Conservation (phyloP, 2,888 invertebrate species). For the Mechanitis messenoides region DNA sequence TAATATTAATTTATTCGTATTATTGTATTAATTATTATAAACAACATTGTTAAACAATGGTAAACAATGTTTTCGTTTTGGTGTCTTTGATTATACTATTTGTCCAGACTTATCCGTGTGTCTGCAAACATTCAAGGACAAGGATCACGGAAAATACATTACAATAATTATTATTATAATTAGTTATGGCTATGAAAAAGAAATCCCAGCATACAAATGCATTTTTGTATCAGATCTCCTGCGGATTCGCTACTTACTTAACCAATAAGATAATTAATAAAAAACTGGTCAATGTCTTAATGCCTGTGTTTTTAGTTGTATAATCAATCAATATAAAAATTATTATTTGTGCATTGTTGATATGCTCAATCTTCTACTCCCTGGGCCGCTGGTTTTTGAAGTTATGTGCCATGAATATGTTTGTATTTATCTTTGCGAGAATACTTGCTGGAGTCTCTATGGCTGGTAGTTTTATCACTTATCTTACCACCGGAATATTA, state of each 20-base stretch:
- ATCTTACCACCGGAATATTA: slow-evolving; percentile 50
- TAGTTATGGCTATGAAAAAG: too few species aligned
- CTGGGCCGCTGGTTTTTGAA: slow-evolving; percentile 48
- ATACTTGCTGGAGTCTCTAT: slow-evolving; percentile 50
- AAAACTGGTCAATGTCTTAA: slow-evolving; percentile 46
- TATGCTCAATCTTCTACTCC: slow-evolving; percentile 9
- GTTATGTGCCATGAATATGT: slow-evolving; percentile 47
- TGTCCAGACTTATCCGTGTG: too few species aligned
- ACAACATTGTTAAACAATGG: too few species aligned
- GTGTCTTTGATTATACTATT: too few species aligned
- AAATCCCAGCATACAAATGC: background rate
- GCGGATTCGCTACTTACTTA: slow-evolving; percentile 36
- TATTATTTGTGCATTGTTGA: too few species aligned
- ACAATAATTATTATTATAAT: background rate
- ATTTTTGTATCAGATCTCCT: slow-evolving; percentile 47
- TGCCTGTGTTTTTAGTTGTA: slow-evolving; percentile 43
- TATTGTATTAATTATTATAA: too few species aligned
- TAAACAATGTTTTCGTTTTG: too few species aligned
- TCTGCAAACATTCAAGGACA: too few species aligned
- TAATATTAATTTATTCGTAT: too few species aligned
- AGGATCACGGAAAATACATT: too few species aligned
- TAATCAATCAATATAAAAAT: background rate
- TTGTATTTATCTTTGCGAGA: slow-evolving; percentile 56
- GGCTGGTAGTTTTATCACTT: slow-evolving; percentile 55
- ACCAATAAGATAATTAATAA: slow-evolving; percentile 41